Evolutionary conservation across 1,140 invertebrate species (phyloP), one percentile per base, ranked within the genome.

Genomic region (Neomicropteryx cornuta): DNA sequence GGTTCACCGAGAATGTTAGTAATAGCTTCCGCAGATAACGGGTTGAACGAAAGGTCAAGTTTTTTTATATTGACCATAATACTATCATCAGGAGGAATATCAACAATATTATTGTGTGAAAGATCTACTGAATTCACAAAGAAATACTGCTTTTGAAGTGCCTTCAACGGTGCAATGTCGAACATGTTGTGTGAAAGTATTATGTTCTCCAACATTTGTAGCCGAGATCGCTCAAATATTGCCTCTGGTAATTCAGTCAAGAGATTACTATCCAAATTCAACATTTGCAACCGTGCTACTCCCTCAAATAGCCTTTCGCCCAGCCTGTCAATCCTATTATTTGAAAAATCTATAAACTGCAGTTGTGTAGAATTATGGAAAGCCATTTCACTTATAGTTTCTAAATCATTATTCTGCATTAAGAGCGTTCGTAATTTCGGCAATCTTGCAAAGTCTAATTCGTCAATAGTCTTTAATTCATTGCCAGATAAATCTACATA

Each of bases 331-430:
- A 94, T 61, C 38, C 72, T 72, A 56, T 94, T 94, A 30, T 66
- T 49, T 1, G 80, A 76, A 24, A 94, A 61, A 60, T 91, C 80
- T 18, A 94, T 52, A 10, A 75, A 51, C 55, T 92, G 88, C 36
- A 93, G 67, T 60, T 90, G 87, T 0, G 86, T 81, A 0, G 88
- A 93, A 54, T 93, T 93, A 46, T 89, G 81, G 56, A 93, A 93
- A 1, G 87, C 82, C 63, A 85, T 79, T 63, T 89, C 86, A 44
- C 80, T 82, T 8, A 94, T 74, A 37, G 75, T 72, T 49, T 87
- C 83, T 43, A 94, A 72, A 44, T 77, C 62, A 53, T 93, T 93
- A 38, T 77, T 53, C 0, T 77, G 72, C 8, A 93, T 55, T 43
- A 81, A 62, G 18, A 94, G 55, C 2, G 67, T 64, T 38, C 78